Evolutionary conservation across 2,888 invertebrate species (phyloP).

Genomic region (Cybosia mesomella): DNA sequence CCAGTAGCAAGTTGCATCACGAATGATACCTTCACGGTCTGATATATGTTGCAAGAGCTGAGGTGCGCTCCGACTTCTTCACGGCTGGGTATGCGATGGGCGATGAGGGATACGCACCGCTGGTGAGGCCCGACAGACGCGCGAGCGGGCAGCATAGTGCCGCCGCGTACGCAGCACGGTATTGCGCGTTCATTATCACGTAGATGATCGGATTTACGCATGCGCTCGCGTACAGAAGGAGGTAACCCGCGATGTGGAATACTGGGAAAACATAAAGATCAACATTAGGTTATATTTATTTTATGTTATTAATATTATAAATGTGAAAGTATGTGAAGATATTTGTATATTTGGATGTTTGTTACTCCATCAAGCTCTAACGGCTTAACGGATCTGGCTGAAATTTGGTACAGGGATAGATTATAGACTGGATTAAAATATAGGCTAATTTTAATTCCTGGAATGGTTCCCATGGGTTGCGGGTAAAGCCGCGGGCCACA

Average conservation of each 20-base stretch:
- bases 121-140: conserved; percentile 86
- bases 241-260: conserved; percentile 93
- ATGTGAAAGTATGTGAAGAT: too few species aligned
- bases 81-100: conserved; percentile 71
- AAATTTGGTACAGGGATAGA: too few species aligned
- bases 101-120: conserved; percentile 87
- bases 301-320: background rate
- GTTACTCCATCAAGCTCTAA: too few species aligned
- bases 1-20: conserved; percentile 38
- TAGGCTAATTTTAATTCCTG: too few species aligned
- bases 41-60: conserved; percentile 75
- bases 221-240: conserved; percentile 94
- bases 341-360: too few species aligned
- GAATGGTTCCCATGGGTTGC: too few species aligned
- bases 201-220: conserved; percentile 98
- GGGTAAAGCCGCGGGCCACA: too few species aligned
- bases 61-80: conserved; percentile 74
- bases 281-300: background rate
- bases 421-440: too few species aligned
- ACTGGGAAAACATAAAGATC: conserved; percentile 81
- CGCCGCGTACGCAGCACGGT: conserved; percentile 95
- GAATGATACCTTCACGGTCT: conserved; percentile 81
- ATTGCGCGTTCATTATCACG: conserved; percentile 98
- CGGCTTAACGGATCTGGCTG: too few species aligned
- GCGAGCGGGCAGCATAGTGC: conserved; percentile 90